phyloP scores from a whole-genome alignment of 2,797 vertebrate genomes.

The Chaetophractus vellerosus region DNA sequence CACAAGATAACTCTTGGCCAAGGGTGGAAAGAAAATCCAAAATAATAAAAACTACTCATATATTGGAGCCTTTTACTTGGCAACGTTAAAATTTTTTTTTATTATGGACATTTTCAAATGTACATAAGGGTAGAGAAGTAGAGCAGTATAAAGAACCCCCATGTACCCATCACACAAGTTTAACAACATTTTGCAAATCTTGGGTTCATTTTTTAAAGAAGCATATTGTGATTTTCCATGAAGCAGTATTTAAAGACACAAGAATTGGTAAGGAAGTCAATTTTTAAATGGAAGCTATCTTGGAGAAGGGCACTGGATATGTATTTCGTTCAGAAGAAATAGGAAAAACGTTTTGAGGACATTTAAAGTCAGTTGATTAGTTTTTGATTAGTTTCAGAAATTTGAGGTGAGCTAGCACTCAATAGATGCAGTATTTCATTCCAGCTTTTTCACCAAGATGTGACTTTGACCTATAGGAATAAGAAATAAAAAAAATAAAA shows the following conservation, averaged over 20 bases:
- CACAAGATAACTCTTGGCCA: background rate
- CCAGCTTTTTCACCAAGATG: background rate
- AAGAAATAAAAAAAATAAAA: background rate
- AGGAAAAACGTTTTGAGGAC: constrained; percentile 33
- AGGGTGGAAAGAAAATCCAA: background rate
- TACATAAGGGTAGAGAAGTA: background rate
- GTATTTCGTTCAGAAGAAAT: constrained; percentile 4
- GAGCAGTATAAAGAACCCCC: background rate
- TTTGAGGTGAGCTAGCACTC: background rate
- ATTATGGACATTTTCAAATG: background rate
- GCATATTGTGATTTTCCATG: background rate
- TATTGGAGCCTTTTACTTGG: background rate
- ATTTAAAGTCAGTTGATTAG: constrained; percentile 15
- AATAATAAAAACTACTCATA: background rate
- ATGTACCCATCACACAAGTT: background rate
- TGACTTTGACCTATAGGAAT: constrained; percentile 42
- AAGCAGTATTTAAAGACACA: constrained; percentile 9
- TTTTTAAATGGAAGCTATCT: constrained; percentile 2
- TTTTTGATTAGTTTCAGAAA: constrained; percentile 18
- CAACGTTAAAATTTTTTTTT: background rate
- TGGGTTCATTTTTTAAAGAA: background rate
- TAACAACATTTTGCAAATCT: background rate
- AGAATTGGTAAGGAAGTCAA: background rate
- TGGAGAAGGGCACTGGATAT: background rate
- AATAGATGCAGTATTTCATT: background rate